Evolutionary conservation across 2,797 vertebrate genomes (phyloP).

Genomic region (Ara ararauna): DNA sequence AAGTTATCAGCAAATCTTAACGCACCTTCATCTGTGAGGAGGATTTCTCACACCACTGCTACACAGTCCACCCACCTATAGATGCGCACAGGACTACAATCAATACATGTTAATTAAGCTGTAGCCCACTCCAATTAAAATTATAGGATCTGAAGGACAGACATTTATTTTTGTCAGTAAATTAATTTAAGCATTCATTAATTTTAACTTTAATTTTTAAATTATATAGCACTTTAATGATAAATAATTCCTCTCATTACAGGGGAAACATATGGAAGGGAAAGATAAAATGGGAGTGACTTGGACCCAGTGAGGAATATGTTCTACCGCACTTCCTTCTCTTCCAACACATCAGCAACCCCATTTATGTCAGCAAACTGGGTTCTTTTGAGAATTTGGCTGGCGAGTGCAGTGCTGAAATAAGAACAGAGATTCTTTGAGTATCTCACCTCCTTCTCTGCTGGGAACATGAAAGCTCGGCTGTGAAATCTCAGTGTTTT

Average conservation of each 20-base stretch:
- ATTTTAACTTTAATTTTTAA: slow-evolving; percentile 50
- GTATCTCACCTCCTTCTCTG: slow-evolving; percentile 59
- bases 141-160: slow-evolving; percentile 40
- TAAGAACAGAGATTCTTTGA: slow-evolving; percentile 59
- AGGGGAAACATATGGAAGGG: slow-evolving; percentile 56
- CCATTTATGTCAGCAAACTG: slow-evolving; percentile 51
- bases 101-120: slow-evolving; percentile 61
- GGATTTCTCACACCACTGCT: not conserved
- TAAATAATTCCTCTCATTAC: slow-evolving; percentile 67
- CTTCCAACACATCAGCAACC: slow-evolving; percentile 1
- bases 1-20: slow-evolving; percentile 26
- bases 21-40: not conserved
- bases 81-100: not conserved
- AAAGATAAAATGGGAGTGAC: slow-evolving; percentile 52
- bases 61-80: slow-evolving; percentile 30
- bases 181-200: slow-evolving; percentile 59
- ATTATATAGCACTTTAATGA: slow-evolving; percentile 55
- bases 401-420: slow-evolving; percentile 22
- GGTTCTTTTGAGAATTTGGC: slow-evolving; percentile 39
- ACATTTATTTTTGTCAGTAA: slow-evolving; percentile 67
- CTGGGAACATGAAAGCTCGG: slow-evolving; percentile 44
- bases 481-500: slow-evolving; percentile 43
- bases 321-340: not conserved
- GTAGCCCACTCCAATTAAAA: slow-evolving; percentile 49
- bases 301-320: not conserved